Percentiles rank a stretch among this genome's conserved stretches.
Conservation (phyloP, 1,140 invertebrate species). For the Meloidogyne chitwoodi region DNA sequence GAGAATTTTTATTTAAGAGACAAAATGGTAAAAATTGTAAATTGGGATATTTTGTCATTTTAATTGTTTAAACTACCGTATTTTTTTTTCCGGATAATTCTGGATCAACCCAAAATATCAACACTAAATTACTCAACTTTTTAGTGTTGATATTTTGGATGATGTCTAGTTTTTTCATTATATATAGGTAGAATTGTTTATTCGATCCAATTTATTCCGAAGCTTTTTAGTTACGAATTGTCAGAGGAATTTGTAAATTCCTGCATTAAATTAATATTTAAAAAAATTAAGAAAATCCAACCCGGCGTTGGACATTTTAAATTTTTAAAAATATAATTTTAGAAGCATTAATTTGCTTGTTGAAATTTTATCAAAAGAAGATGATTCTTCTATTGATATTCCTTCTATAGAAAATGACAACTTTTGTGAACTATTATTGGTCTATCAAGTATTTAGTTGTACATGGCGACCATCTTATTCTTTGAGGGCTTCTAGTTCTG, state of each 20-base stretch:
- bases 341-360: constrained; percentile 48
- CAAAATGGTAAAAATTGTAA: neutral
- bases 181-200: too few species aligned
- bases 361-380: constrained; percentile 33
- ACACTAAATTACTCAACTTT: too few species aligned
- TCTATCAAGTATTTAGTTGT: constrained; percentile 57
- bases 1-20: neutral
- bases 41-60: neutral
- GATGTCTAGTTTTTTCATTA: too few species aligned
- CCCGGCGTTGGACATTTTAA: too few species aligned
- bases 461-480: constrained; percentile 51
- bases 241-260: too few species aligned
- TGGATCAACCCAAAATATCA: too few species aligned
- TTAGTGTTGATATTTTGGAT: too few species aligned
- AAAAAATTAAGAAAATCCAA: too few species aligned
- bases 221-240: too few species aligned
- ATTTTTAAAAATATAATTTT: too few species aligned
- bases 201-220: too few species aligned
- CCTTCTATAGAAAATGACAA: constrained; percentile 13
- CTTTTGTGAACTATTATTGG: constrained; percentile 39
- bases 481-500: constrained; percentile 11
- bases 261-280: too few species aligned
- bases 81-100: neutral
- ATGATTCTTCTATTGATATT: neutral
- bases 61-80: neutral